phyloP scores from a whole-genome alignment of 2,797 vertebrate genomes.

The Rhinophrynus dorsalis region DNA sequence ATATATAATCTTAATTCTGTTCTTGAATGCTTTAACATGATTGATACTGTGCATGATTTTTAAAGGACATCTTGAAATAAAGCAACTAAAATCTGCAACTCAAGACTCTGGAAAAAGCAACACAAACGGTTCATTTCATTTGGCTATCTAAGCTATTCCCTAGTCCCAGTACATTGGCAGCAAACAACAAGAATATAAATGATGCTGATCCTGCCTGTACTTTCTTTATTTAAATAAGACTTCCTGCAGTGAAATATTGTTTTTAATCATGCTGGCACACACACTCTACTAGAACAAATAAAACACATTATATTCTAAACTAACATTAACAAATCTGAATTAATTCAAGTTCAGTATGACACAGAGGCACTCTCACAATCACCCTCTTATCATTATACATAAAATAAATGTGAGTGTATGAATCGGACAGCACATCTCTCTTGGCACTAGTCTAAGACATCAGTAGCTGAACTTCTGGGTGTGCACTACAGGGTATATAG shows the following conservation, averaged over 20 bases:
- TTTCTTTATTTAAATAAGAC: slow-evolving; percentile 50
- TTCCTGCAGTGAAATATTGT: slow-evolving; percentile 49
- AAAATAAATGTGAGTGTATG: no score
- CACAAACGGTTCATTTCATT: slow-evolving; percentile 42
- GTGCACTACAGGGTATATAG: no score
- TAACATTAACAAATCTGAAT: slow-evolving; percentile 37
- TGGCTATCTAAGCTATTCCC: slow-evolving; percentile 43
- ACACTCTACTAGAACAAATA: slow-evolving; percentile 41
- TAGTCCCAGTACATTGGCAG: slow-evolving; percentile 43
- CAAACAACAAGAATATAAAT: slow-evolving; percentile 45
- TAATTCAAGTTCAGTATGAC: slow-evolving; percentile 17
- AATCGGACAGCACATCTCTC: no score
- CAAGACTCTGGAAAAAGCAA: slow-evolving; percentile 23
- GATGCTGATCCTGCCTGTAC: slow-evolving; percentile 48
- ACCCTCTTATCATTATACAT: no score
- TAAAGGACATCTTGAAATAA: slow-evolving; percentile 19
- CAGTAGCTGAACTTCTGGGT: no score
- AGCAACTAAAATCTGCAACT: slow-evolving; percentile 26
- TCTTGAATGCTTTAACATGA: no score
- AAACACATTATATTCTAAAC: slow-evolving; percentile 40
- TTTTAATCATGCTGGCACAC: slow-evolving; percentile 47
- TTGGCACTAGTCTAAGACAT: no score
- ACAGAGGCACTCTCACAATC: not conserved
- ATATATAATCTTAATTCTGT: no score
- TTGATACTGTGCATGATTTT: not conserved